Base-by-base conservation (phyloP, 2,113 vertebrate species). In the Motacilla tschutschensis region DNA sequence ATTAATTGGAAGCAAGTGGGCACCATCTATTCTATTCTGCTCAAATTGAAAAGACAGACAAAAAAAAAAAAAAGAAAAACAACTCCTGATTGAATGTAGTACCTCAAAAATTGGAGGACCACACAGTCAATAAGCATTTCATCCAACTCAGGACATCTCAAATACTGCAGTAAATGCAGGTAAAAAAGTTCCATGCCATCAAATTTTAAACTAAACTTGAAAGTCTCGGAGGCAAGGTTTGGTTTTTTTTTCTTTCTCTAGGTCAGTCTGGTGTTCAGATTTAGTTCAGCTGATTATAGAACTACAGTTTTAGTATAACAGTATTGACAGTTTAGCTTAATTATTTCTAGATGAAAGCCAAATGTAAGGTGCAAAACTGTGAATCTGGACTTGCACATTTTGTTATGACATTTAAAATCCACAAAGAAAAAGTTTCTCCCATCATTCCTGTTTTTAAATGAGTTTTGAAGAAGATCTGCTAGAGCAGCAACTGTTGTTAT, bases 201-300 rank as follows among this genome's bases (percentile, higher is more conserved):
- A 79, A 59, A 63, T 33, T 29, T 67, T 74, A 73, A 63, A 85
- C 29, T 63, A 74, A 79, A 26, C 0, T 77, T 90, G 41, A 78
- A 62, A 0, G 11, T 18, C 3, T 60, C 12, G 2, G 17, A 79
- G 2, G 6, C n/a, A 33, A 26, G 15, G 7, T 15, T 3, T 13
- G 9, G 2, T 15, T 36, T 47, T 2, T 20, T 46, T 54, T 40
- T 5, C 6, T 28, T 11, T 44, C 31, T 53, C 31, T 67, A 55
- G 28, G 16, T 65, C 29, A 62, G 10, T 48, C 50, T 41, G 5
- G 3, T 73, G 26, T 43, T 79, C 35, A 58, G 33, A 69, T 76
- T 72, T 64, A 64, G 22, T 53, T 69, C 46, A 76, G 19, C 10
- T 72, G 54, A 46, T 58, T 43, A 29, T 6, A 46, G 46, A 91